A percentile compares a stretch with the other conserved stretches of the same genome.
These are phyloP conservation scores for Nyctereutes procyonoides DNA, from an alignment of 2,113 vertebrate species.

Conservation along the genomic window DNA sequence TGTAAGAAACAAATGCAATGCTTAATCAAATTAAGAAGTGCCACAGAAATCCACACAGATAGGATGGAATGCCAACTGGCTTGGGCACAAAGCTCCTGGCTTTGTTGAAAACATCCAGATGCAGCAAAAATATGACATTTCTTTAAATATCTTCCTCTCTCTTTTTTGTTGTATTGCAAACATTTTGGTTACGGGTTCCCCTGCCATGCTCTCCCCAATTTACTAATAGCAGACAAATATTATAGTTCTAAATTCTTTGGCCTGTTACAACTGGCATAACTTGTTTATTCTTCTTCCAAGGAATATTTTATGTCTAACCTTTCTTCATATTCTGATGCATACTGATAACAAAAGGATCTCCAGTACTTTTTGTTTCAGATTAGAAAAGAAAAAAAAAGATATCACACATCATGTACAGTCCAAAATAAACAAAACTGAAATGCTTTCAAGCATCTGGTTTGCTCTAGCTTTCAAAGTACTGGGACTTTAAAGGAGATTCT, in stretches of 20 bases:
- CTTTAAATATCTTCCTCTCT: conserved; percentile 5
- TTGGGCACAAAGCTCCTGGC: neutral
- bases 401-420: neutral
- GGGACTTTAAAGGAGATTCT: neutral
- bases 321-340: conserved; percentile 62
- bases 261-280: conserved; percentile 67
- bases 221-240: conserved; percentile 65
- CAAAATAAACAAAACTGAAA: conserved; percentile 51
- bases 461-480: conserved; percentile 5
- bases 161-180: conserved; percentile 10
- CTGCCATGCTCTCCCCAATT: neutral
- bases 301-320: conserved; percentile 66
- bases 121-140: neutral
- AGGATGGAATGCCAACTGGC: neutral
- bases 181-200: conserved; percentile 35
- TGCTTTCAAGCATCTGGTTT: conserved; percentile 27
- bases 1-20: neutral
- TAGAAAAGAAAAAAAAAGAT: conserved; percentile 23
- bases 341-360: conserved; percentile 69
- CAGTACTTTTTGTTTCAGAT: conserved; percentile 64
- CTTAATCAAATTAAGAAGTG: neutral
- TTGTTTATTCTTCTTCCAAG: conserved; percentile 76
- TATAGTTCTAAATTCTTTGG: conserved; percentile 60
- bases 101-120: neutral
- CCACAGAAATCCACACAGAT: neutral